Conservation (phyloP, 2,113 vertebrate genomes). For the Dicerorhinus sumatrensis region DNA sequence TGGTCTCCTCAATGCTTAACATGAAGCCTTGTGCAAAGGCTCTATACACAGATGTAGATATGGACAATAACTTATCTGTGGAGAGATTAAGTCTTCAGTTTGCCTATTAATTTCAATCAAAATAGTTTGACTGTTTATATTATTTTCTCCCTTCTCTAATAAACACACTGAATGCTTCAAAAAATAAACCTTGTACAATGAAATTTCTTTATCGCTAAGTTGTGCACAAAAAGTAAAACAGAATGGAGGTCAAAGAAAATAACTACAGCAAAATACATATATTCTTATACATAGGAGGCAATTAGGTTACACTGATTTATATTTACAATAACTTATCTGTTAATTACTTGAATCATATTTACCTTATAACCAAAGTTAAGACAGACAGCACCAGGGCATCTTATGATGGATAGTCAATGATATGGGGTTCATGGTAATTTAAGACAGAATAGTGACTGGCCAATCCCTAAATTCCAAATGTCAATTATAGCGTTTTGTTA, state of each 20-base stretch:
- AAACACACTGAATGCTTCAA: conserved; percentile 44
- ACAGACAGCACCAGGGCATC: neutral
- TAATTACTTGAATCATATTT: conserved; percentile 10
- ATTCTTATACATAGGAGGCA: neutral
- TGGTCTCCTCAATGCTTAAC: neutral
- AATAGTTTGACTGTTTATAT: neutral
- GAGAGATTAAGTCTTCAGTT: neutral
- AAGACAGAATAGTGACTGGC: neutral
- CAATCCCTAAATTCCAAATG: neutral
- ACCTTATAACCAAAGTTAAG: conserved; percentile 14
- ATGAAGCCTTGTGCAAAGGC: neutral
- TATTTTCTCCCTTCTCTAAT: neutral
- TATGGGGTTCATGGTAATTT: neutral
- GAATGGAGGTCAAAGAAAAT: conserved; percentile 32
- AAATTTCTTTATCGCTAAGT: conserved; percentile 11
- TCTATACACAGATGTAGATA: neutral
- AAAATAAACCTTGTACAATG: conserved; percentile 13
- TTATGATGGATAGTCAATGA: neutral
- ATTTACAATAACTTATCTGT: neutral
- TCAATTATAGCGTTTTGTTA: neutral
- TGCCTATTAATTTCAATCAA: conserved; percentile 26
- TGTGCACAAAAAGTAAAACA: neutral
- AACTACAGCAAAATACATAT: neutral
- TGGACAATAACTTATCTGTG: neutral
- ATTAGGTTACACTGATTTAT: neutral